Conservation (phyloP, 2,888 invertebrate species). For the Flabesymbios commensalis region DNA sequence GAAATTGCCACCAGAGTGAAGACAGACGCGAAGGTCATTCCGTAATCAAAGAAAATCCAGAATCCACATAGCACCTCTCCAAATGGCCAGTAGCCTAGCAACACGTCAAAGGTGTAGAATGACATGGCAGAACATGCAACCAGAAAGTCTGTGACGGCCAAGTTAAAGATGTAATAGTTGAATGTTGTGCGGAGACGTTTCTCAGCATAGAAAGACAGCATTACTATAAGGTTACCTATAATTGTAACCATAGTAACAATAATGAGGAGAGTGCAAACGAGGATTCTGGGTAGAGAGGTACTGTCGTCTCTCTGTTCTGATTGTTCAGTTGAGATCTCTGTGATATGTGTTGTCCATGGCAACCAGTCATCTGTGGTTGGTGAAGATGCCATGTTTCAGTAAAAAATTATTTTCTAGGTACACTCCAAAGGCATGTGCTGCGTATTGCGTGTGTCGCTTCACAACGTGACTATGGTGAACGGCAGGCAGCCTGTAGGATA, state of each 20-base stretch:
- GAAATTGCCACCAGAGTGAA: slow-evolving; percentile 58
- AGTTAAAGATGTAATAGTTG: slow-evolving; percentile 48
- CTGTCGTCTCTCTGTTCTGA: too few relatives aligned
- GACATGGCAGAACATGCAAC: slow-evolving; percentile 57
- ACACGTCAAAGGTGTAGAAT: slow-evolving; percentile 50
- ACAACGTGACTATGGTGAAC: too few relatives aligned
- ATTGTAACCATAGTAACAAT: slow-evolving; percentile 42
- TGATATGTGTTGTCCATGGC: too few relatives aligned
- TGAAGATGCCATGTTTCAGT: too few relatives aligned
- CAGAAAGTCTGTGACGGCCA: slow-evolving; percentile 48
- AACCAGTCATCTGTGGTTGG: too few relatives aligned
- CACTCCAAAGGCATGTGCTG: too few relatives aligned
- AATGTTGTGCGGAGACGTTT: slow-evolving; percentile 53
- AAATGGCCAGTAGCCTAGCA: slow-evolving; percentile 58
- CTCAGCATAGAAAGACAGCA: slow-evolving; percentile 49
- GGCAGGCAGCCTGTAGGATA: too few relatives aligned
- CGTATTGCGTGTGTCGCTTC: too few relatives aligned
- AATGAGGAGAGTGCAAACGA: slow-evolving; percentile 32
- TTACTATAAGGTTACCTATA: slow-evolving; percentile 53
- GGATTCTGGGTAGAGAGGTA: too few relatives aligned
- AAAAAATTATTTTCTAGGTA: too few relatives aligned
- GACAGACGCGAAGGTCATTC: slow-evolving; percentile 59
- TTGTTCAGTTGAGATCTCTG: too few relatives aligned
- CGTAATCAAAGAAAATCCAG: slow-evolving; percentile 60
- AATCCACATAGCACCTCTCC: slow-evolving; percentile 52